These are phyloP conservation scores for Pasiphila rectangulata DNA, from an alignment of 2,888 invertebrate species.

Conservation along the genomic window DNA sequence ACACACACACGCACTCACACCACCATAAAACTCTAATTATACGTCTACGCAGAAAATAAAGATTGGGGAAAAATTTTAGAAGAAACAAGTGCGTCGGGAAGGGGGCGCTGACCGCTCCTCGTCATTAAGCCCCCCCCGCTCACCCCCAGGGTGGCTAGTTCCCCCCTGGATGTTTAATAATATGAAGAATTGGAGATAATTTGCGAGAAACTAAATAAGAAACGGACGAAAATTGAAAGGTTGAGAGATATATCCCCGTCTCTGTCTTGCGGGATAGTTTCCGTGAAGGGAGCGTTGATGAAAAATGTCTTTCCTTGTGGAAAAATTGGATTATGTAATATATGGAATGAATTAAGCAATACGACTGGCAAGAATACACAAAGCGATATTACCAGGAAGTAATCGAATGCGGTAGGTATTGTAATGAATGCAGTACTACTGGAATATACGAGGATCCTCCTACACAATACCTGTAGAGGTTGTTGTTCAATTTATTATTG, in stretches of 20 bases:
- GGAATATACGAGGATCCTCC: too few relatives aligned
- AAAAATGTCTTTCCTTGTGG: conserved; percentile 27
- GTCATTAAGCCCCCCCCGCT: conserved; percentile 67
- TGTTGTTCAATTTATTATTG: too few relatives aligned
- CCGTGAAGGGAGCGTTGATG: conserved; percentile 25
- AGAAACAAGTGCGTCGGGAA: conserved; percentile 75
- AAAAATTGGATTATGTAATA: conserved; percentile 29
- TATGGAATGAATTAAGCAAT: conserved; percentile 22
- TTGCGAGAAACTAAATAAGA: conserved; percentile 82
- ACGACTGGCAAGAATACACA: too few relatives aligned
- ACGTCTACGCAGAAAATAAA: conserved; percentile 79
- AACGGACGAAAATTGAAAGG: conserved; percentile 79
- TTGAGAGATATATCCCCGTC: conserved; percentile 45
- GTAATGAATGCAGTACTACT: too few relatives aligned
- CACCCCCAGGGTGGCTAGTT: conserved; percentile 58
- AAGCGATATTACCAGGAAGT: neutral
- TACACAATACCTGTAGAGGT: too few relatives aligned
- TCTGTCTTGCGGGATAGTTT: conserved; percentile 37
- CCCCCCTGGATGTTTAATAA: conserved; percentile 79
- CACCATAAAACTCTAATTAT: conserved; percentile 68
- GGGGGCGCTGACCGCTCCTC: conserved; percentile 74
- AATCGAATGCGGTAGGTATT: neutral
- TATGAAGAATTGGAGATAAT: conserved; percentile 82
- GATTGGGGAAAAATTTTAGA: conserved; percentile 81
- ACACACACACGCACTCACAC: conserved; percentile 38